Conservation (phyloP, 30 jellyfish, hydroid and myxozoan genomes). For the Calvadosia cruxmelitensis region DNA sequence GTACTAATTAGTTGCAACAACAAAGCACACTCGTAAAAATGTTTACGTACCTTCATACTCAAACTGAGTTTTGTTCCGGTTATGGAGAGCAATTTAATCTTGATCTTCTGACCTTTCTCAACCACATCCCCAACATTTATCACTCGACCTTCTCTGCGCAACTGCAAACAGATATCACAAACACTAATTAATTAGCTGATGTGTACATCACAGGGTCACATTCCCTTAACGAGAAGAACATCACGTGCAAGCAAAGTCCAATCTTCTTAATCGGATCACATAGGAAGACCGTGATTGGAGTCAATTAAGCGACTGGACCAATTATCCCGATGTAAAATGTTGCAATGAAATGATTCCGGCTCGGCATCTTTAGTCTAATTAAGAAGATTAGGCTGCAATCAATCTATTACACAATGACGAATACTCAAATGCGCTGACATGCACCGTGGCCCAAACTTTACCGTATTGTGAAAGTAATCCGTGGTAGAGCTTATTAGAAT, state of each 20-base stretch:
- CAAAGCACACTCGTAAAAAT: too few relatives aligned
- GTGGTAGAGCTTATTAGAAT: not conserved
- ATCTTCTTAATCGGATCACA: too few relatives aligned
- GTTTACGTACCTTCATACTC: constrained; percentile 91
- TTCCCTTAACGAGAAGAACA: too few relatives aligned
- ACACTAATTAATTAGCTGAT: too few relatives aligned
- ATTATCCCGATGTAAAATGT: not conserved
- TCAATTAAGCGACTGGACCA: constrained; percentile 3
- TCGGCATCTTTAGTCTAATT: not conserved
- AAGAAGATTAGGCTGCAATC: too few relatives aligned
- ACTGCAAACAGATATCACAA: constrained; percentile 12
- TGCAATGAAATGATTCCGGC: too few relatives aligned
- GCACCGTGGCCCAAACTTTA: too few relatives aligned
- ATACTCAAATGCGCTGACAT: too few relatives aligned
- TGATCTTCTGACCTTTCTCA: constrained; percentile 69
- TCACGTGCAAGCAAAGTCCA: too few relatives aligned
- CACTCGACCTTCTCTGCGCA: constrained; percentile 90
- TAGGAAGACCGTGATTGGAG: not conserved
- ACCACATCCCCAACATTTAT: constrained; percentile 90
- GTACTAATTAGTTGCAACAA: too few relatives aligned
- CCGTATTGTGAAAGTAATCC: not conserved
- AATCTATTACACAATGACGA: too few relatives aligned
- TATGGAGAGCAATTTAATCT: constrained; percentile 73
- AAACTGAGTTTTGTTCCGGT: constrained; percentile 79
- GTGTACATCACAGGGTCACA: too few relatives aligned